These are phyloP conservation scores for Elmis aenea DNA, from an alignment of 2,888 invertebrate genomes.

Conservation along the genomic window DNA sequence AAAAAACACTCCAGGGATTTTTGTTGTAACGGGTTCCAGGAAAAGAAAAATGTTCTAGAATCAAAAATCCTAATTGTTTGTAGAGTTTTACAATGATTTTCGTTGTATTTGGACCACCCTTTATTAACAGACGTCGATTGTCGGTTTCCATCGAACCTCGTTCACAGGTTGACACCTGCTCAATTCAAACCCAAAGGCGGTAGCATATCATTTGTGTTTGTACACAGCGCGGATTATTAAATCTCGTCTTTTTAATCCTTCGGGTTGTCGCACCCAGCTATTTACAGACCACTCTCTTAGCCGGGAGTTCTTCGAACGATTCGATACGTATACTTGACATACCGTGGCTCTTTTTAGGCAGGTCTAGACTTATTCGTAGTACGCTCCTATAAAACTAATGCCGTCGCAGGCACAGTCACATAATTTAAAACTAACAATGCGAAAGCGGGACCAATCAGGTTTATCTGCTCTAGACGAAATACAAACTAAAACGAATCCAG, in stretches of 20 bases:
- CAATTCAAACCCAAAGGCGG: conserved; percentile 6
- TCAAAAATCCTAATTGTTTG: too few relatives aligned
- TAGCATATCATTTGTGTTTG: conserved; percentile 8
- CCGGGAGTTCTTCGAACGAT: neutral
- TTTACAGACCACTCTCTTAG: neutral
- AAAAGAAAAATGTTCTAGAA: too few relatives aligned
- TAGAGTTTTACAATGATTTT: too few relatives aligned
- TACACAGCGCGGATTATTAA: conserved; percentile 7
- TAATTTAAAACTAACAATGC: neutral
- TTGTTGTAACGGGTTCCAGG: too few relatives aligned
- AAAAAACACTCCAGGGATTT: too few relatives aligned
- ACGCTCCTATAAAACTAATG: too few relatives aligned
- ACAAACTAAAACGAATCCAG: conserved; percentile 10
- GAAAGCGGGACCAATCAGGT: neutral
- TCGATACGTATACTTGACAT: neutral
- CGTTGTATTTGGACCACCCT: too few relatives aligned
- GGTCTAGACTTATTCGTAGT: too few relatives aligned
- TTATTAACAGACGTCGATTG: too few relatives aligned
- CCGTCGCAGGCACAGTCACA: too few relatives aligned
- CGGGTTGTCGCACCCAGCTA: conserved; percentile 9
- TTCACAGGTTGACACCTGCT: conserved; percentile 7
- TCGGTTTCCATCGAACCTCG: neutral
- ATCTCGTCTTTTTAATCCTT: conserved; percentile 8
- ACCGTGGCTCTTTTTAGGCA: neutral
- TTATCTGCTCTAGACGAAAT: conserved; percentile 15